Evolutionary conservation across 2,888 invertebrate genomes (phyloP).

Genomic region (Pollenia amentaria): DNA sequence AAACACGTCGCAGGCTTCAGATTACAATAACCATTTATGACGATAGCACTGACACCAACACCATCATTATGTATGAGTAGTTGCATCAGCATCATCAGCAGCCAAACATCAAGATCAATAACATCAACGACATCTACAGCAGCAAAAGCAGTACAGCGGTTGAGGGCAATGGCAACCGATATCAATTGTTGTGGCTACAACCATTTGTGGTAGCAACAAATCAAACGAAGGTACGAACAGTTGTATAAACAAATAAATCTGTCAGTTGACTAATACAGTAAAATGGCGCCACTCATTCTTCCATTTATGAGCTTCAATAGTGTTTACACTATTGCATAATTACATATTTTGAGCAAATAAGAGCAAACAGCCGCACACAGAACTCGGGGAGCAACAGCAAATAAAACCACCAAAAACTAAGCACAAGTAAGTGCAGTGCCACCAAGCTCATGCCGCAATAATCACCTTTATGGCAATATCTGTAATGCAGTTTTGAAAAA

Average conservation of each 20-base stretch:
- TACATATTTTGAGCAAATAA: slow-evolving; percentile 63
- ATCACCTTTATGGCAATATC: slow-evolving; percentile 30
- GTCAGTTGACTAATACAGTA: slow-evolving; percentile 63
- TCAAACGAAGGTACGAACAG: slow-evolving; percentile 7
- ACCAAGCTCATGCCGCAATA: slow-evolving; percentile 46
- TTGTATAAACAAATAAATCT: slow-evolving; percentile 62
- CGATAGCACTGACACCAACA: slow-evolving; percentile 63
- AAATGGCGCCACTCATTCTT: slow-evolving; percentile 74
- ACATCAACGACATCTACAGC: slow-evolving; percentile 18
- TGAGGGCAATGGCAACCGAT: slow-evolving; percentile 35
- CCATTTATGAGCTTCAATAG: slow-evolving; percentile 70
- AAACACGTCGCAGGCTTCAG: slow-evolving; percentile 64
- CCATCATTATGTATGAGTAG: slow-evolving; percentile 11
- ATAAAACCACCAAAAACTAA: slow-evolving; percentile 1
- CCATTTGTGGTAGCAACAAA: slow-evolving; percentile 11
- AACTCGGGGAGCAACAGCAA: slow-evolving; percentile 2
- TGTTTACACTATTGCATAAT: slow-evolving; percentile 65
- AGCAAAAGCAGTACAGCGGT: slow-evolving; percentile 14
- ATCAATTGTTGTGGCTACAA: slow-evolving; percentile 15
- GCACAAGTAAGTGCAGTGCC: not conserved
- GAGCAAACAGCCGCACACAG: slow-evolving; percentile 17
- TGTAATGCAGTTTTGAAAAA: slow-evolving; percentile 7
- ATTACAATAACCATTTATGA: slow-evolving; percentile 72
- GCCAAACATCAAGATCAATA: slow-evolving; percentile 60
- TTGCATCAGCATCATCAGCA: slow-evolving; percentile 20